phyloP scores from a whole-genome alignment of 2,113 vertebrate genomes.

The Xenus cinereus region DNA sequence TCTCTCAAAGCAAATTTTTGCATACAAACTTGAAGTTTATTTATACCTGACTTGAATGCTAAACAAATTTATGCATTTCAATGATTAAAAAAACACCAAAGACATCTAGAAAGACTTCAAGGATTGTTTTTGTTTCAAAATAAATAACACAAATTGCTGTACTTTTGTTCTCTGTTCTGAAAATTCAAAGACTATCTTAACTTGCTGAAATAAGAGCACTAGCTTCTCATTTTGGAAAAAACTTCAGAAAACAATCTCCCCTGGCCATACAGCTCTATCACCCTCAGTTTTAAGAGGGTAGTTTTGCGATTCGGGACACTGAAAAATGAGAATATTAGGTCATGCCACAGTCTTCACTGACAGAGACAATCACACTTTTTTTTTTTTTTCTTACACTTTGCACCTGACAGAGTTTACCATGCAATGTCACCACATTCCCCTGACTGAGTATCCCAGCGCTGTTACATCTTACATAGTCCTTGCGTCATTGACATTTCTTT shows the following conservation, averaged over 20 bases:
- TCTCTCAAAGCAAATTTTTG: neutral
- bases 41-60: neutral
- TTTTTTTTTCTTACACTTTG: neutral
- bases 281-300: neutral
- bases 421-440: rapidly evolving
- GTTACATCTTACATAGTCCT: neutral
- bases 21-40: neutral
- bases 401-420: neutral
- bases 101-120: neutral
- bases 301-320: neutral
- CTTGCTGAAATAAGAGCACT: neutral
- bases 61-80: neutral
- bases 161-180: neutral
- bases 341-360: neutral
- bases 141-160: neutral
- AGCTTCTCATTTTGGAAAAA: neutral
- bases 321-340: neutral
- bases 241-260: neutral
- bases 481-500: neutral
- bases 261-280: neutral
- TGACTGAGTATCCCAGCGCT: neutral
- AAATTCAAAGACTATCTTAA: neutral
- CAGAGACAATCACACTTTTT: neutral
- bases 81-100: neutral
- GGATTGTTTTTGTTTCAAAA: neutral